Base-by-base conservation (phyloP, 2,113 vertebrate genomes). In the Globicephala melas region DNA sequence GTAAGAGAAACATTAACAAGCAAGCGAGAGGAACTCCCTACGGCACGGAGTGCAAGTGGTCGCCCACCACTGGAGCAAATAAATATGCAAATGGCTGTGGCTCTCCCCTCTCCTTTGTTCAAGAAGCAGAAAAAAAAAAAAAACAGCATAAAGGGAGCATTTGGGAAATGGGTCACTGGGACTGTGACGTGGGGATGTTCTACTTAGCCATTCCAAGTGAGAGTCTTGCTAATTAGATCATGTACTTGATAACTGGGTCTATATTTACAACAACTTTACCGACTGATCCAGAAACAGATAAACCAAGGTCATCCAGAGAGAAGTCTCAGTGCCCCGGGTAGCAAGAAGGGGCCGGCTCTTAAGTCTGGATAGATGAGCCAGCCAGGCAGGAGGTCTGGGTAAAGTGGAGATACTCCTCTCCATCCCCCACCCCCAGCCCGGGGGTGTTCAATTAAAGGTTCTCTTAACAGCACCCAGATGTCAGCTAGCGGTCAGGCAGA, bases 1-100 rank as follows among this genome's bases (percentile, higher is more conserved):
- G 20, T 33, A 33, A 84, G 76, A 65, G 82, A 93, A 89, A 95
- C 47, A 89, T 38, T 60, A 94, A 44, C 44, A 97, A 94, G 91
- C 14, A 15, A 50, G 68, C 10, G 2, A 41, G 36, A 89, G 85
- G 89, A 81, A 44, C 26, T 60, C 81, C 55, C 50, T 3, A 4
- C 3, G 58, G 73, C 14, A 15, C 74, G 23, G 62, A 68, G 71
- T 28, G 44, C 14, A 70, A 84, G 68, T 13, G 60, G 62, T 3
- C 33, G 8, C n/a, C 41, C 4, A 96, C 50, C 92, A 68, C 81
- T 5, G 76, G 60, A 84, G 76, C 91, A 79, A 91, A 82, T n/a
- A 50, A 91, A 91, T 73, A 73, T 36, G 47, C 21, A 74, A n/a
- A 50, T 11, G 6, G 18, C 68, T 50, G 28, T 50, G 76, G 63